phyloP scores from a whole-genome alignment of 1,140 invertebrate genomes.

The Aphis craccivora region DNA sequence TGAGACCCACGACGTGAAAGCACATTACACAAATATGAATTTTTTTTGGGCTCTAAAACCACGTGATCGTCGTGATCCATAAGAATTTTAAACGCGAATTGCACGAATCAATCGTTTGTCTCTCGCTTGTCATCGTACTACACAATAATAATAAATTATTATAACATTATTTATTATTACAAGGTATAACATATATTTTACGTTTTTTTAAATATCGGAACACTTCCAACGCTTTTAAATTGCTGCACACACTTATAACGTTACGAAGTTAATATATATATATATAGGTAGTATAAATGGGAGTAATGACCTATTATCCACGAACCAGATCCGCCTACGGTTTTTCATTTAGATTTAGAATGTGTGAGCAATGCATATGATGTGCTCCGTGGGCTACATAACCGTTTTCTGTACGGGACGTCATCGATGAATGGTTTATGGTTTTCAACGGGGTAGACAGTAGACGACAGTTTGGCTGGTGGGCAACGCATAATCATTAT shows the following conservation, averaged over 20 bases:
- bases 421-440: conserved; percentile 32
- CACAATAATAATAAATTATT: neutral
- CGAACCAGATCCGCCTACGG: conserved; percentile 43
- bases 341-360: conserved; percentile 30
- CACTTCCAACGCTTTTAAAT: neutral
- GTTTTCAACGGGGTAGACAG: neutral
- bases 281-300: neutral
- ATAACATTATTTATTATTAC: neutral
- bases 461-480: neutral
- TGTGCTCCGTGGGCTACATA: conserved; percentile 16
- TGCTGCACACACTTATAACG: neutral
- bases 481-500: neutral
- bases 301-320: conserved; percentile 22
- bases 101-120: neutral
- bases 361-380: neutral
- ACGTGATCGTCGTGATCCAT: too few species aligned
- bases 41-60: neutral
- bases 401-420: neutral
- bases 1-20: neutral
- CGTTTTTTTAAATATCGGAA: neutral
- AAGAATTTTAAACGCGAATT: neutral
- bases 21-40: neutral
- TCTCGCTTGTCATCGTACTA: neutral
- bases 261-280: neutral
- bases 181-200: neutral